Base-by-base conservation (phyloP, 2,888 invertebrate species). In the Polietes domitor region DNA sequence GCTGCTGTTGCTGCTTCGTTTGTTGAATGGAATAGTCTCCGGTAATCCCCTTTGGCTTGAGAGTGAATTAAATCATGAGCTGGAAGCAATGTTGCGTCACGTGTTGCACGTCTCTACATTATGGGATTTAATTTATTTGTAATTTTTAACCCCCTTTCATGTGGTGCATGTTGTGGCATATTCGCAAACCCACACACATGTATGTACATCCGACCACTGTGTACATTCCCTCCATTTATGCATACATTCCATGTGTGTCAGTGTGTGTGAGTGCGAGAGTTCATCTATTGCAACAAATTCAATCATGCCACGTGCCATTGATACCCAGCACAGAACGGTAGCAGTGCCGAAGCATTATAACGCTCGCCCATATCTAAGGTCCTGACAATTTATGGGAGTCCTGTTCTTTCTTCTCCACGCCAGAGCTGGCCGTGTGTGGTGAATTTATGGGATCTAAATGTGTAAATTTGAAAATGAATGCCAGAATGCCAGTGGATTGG, bases 91-190 rank as follows among this genome's bases (percentile, higher is more conserved):
- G 63, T 83, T 83, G 77, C 77, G 77, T 83, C 83, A 83, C 80
- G 83, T 83, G 83, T 83, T 83, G 83, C 83, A 83, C 83, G 83
- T 83, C 53, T 55, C 37, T 32, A 71, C 71, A 83, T 74, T 77
- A 80, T 80, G 78, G 78, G 65, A 75, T 82, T 72, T 71, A 61
- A 78, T 78, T 78, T 82, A 70, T 82, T 72, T 78, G 63, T 71
- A 74, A 80, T 83, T 77, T 77, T 71, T 77, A 74, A 80, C 65
- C 80, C 73, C 71, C 41, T 74, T 74, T 72, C 70, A 74, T 73
- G 65, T 41, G 61, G 76, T 47, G 77, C 73, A 73, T 43, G 68
- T 70, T 65, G 82, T 76, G 71, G 72, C 65, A 55, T 26, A 21
- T 72, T 28, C 28, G 55, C 37, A 32, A 2, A 53, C 58, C 3